Base-by-base conservation (phyloP, 2,797 vertebrate species). In the Delichon dasypus region DNA sequence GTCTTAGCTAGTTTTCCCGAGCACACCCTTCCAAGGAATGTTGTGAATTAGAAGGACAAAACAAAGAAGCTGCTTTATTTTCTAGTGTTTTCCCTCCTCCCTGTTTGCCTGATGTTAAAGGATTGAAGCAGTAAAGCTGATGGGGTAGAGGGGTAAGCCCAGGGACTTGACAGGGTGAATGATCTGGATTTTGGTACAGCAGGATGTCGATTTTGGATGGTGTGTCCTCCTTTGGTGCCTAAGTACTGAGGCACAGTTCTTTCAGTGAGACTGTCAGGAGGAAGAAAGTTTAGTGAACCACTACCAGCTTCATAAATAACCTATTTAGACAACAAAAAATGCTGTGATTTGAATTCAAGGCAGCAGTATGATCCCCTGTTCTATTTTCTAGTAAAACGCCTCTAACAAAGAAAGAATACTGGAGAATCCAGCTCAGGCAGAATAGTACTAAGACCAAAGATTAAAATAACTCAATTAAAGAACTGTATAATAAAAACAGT, bases 401-500 rank as follows among this genome's bases (percentile, higher is more conserved):
- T 90, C 44, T 67, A 55, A 74, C 10, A 30, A 57, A 73, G 25
- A 71, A 54, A 74, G 29, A 78, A 18, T 5, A 53, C 11, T 64
- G 36, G 30, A 78, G 36, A 91, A 60, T 68, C 60, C 45, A 75
- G 45, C 60, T 93, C n/a, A 29, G 45, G 65, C 88, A 53, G 42
- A 38, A 34, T 64, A 73, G 48, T 70, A 42, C 44, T 75, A 60
- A 64, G 15, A 67, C 8, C 26, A 71, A 54, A 67, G 45, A 74
- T 89, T 89, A 94, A 50, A 90, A 38, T 74, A 90, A 85, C 50
- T 32, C 67, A 67, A 67, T 85, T 88, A 73, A 85, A 85, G 75
- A 68, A 62, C 45, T 51, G 5, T 53, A 88, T 94, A 89, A 93
- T 48, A 27, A 57, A 57, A 79, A 18, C 62, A 67, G 16, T 27